Base-by-base conservation (phyloP, 2,888 invertebrate species). In the Syrphus vitripennis region DNA sequence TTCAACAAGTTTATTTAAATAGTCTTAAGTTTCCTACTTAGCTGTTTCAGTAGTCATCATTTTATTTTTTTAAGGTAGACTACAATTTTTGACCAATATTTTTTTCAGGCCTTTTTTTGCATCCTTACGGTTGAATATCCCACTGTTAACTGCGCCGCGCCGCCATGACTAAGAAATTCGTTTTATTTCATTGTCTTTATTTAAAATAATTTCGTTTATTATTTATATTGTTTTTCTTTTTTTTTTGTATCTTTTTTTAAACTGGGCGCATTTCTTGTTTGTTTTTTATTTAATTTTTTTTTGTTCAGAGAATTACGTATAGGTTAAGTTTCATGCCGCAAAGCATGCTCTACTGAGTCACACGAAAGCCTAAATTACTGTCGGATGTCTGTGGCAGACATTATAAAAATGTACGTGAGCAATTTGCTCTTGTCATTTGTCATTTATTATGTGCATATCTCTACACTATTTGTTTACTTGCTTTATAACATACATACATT, bases 171-270 rank as follows among this genome's bases (percentile, higher is more conserved):
- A 82, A 86, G 77, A 86, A 78, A 82, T 78, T 86, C 86, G 77
- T 86, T 86, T 86, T 86, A 86, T 86, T 77, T 82, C 77, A 82
- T 86, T 86, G 82, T 86, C 86, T 86, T 78, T 86, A 82, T 86
- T 86, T 82, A 78, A 82, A 82, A 82, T 78, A 82, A 86, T 82
- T 86, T 86, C 77, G 69, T 86, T 82, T 86, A 86, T 86, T 82
- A 86, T 86, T 65, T 70, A 86, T 82, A 70, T 72, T 77, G 63
- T 82, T 61, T 69, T 81, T 55, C 55, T 53, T 48, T 55, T 31
- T 16, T 21, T 59, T 40, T 9, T 50, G 40, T 71, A 19, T 34
- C 4, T 29, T 70, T 42, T 70, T 42, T 53, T 29, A 55, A n/a
- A 67, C 40, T 55, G 31, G 55, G 70, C 57, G 48, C 65, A 67